Base-by-base conservation (phyloP, 2,888 invertebrate genomes). In the Zelleria hepariella region DNA sequence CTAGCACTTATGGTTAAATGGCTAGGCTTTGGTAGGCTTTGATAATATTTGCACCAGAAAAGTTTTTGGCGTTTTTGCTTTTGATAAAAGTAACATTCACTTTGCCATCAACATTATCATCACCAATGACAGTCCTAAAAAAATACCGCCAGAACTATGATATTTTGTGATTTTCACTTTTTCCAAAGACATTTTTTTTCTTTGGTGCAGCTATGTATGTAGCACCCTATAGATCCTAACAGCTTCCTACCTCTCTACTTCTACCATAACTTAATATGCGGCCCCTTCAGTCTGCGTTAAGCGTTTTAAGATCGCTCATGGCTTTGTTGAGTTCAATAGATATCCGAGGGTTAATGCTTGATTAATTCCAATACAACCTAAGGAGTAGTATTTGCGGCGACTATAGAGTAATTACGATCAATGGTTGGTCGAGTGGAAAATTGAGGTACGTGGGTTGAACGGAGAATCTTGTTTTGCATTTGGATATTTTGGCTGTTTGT, bases 251-350 rank as follows among this genome's bases (percentile, higher is more conserved):
- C 23, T 23, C 51, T 20, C 51, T 21, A 4, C 51, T 3, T 51
- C 51, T 10, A n/a, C 21, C 80, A 82, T 84, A 85, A 84, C 83
- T 82, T 79, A 82, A 84, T 85, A 80, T 73, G 71, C 72, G 72
- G 71, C 67, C 75, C 70, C 70, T 68, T 70, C 71, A 10, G 21
- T 20, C 23, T 51, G 51, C 20, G 51, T 51, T 77, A 78, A 82
- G 75, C 81, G 82, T 80, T 86, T 84, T 82, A 80, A 86, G 84
- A 84, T 82, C 81, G 77, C 71, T 74, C 78, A 78, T 76, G 73
- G 78, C 74, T 78, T 72, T 74, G 77, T 74, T 78, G 79, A 77
- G 74, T 77, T 74, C 70, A 63, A 65, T 71, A 68, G 65, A 67
- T 68, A 69, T 67, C 65, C 67, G 71, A 75, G 81, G 80, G 79